Evolutionary conservation across 2,113 vertebrate genomes (phyloP).

Genomic region (Balaenoptera acutorostrata): DNA sequence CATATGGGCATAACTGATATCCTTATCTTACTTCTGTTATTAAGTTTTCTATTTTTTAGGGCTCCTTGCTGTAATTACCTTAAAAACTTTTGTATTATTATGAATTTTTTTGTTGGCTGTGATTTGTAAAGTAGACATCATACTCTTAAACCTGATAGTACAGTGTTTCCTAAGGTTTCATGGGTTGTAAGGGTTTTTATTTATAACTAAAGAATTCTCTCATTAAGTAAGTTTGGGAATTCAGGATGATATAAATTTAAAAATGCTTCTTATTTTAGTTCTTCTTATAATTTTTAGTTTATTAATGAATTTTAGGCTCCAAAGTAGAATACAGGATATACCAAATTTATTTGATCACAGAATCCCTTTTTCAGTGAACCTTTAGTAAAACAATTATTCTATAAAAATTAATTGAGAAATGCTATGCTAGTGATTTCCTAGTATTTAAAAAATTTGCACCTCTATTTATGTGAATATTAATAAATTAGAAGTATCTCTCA

Average conservation of each 20-base stretch:
- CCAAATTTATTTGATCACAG: not conserved
- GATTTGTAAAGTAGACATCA: not conserved
- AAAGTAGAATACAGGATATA: not conserved
- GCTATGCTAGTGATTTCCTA: not conserved
- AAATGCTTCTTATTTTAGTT: not conserved
- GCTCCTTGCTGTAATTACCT: not conserved
- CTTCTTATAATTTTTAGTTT: not conserved
- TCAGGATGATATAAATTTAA: not conserved
- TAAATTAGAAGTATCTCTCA: not conserved
- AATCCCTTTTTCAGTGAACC: not conserved
- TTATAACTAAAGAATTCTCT: not conserved
- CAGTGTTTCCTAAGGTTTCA: not conserved
- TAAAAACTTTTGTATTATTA: not conserved
- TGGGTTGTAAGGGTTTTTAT: not conserved
- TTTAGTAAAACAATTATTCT: not conserved
- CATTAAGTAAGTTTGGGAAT: not conserved
- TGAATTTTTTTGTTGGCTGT: not conserved
- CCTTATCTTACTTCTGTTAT: not conserved
- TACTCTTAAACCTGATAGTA: not conserved
- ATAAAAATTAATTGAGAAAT: not conserved
- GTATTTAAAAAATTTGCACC: not conserved
- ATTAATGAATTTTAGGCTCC: not conserved
- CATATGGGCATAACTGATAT: not conserved
- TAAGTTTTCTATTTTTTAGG: not conserved
- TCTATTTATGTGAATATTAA: not conserved